Percentiles rank a stretch among this genome's conserved stretches.
Conservation (phyloP, 2,113 vertebrate genomes). For the Forbesichthys papilliferus region DNA sequence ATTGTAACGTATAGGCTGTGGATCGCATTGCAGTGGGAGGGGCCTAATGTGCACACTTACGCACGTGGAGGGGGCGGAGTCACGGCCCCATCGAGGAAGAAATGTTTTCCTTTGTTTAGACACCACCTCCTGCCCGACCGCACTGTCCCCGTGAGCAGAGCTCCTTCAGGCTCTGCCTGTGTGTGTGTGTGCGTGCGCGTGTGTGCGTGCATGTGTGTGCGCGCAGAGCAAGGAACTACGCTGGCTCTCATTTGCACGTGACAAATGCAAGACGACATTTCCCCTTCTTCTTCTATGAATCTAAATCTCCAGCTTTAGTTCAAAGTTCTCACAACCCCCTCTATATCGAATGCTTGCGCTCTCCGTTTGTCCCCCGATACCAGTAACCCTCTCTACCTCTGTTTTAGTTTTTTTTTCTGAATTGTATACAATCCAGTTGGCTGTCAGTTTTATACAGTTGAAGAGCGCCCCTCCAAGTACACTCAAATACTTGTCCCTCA, state of each 20-base stretch:
- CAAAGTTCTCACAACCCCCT: constrained; percentile 30
- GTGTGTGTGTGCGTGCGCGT: constrained; percentile 28
- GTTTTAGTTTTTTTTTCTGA: constrained; percentile 22
- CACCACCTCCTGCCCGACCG: constrained; percentile 25
- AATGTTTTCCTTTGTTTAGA: constrained; percentile 24
- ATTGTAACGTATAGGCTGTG: constrained; percentile 33
- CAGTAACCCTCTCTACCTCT: constrained; percentile 59
- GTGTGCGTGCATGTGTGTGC: not conserved
- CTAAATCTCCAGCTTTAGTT: constrained; percentile 52
- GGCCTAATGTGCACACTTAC: constrained; percentile 61
- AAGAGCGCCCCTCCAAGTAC: not conserved
- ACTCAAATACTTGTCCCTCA: not conserved
- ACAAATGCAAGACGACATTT: constrained; percentile 53
- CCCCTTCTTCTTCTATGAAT: constrained; percentile 41
- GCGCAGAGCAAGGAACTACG: constrained; percentile 21
- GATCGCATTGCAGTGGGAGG: constrained; percentile 63
- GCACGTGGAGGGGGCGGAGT: constrained; percentile 48
- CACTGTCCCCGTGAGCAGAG: constrained; percentile 33
- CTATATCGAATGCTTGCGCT: constrained; percentile 58
- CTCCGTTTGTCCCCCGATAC: constrained; percentile 6
- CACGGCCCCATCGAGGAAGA: constrained; percentile 20
- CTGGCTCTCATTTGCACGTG: constrained; percentile 48
- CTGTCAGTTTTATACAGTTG: constrained; percentile 4
- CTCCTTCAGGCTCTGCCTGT: constrained; percentile 29
- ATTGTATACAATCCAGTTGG: constrained; percentile 32